Base-by-base conservation (phyloP, 2,797 vertebrate genomes). In the Jordanella pulchra region DNA sequence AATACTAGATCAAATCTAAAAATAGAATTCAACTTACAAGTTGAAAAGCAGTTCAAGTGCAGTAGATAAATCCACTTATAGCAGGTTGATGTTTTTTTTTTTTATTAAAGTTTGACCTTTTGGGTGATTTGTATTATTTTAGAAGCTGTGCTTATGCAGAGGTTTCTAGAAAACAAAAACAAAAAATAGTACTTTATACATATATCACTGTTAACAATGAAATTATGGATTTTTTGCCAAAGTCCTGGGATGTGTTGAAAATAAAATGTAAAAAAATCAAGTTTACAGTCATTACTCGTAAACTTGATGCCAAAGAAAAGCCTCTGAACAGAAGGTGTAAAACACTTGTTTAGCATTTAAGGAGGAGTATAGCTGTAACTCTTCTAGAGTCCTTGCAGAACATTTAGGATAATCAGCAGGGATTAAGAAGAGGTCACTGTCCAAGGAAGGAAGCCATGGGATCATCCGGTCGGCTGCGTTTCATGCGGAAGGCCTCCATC, bases 401-500 rank as follows among this genome's bases (percentile, higher is more conserved):
- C 60, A 30, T 67, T 69, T 10, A 3, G 17, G 55, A 11, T 53
- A 69, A 60, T 54, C 47, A 53, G 23, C 39, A 4, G 48, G 45
- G 53, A 47, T 30, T n/a, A 28, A 1, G 21, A 71, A 3, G 18
- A 63, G 28, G 39, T 93, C 94, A 95, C 87, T 97, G 95, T 60
- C 94, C 95, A 15, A 99, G 94, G 75, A 99, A 99, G 28, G 96
- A 95, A 54, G 96, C 97, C 98, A 99, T 99, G 73, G 98, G 98
- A 89, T 99, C 98, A 58, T 99, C 98, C 0, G 95, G 90, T 45
- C 97, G 93, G 87, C 90, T 77, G 7, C 97, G 94, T 68, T 99
- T 99, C 97, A 99, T 99, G 50, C 96, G 95, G 73, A 97, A 99
- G 53, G 98, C 98, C 87, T 99, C 98, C 94, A 99, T 97, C 90